phyloP scores from a whole-genome alignment of 2,113 vertebrate genomes.

The Zeus faber region DNA sequence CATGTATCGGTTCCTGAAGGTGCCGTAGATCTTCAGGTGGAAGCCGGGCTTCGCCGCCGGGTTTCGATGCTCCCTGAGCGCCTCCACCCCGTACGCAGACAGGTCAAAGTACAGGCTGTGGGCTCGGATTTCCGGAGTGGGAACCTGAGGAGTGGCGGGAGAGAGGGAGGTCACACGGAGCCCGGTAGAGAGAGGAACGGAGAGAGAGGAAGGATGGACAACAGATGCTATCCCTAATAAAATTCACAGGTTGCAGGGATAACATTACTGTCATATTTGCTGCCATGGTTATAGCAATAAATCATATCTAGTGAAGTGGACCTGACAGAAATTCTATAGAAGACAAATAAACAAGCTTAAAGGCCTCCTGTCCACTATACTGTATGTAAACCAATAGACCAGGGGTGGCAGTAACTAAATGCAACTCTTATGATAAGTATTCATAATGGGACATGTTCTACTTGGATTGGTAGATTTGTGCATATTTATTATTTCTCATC shows the following conservation, averaged over 20 bases:
- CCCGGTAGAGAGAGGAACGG: neutral
- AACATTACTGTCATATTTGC: slow-evolving; percentile 10
- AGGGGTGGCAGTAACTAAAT: too few species aligned
- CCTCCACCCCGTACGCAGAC: slow-evolving; percentile 78
- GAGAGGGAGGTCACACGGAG: too few species aligned
- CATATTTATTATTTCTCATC: too few species aligned
- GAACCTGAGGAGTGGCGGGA: slow-evolving; percentile 60
- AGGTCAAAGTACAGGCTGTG: slow-evolving; percentile 80
- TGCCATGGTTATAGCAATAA: neutral
- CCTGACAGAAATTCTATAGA: too few species aligned
- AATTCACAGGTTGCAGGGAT: neutral
- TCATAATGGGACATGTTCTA: too few species aligned
- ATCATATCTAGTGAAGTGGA: neutral
- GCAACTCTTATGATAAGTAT: too few species aligned
- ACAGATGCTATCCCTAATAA: slow-evolving; percentile 3
- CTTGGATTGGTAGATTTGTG: too few species aligned
- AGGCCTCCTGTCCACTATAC: too few species aligned
- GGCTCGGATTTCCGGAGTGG: slow-evolving; percentile 78
- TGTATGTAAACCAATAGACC: too few species aligned
- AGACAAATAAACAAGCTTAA: too few species aligned
- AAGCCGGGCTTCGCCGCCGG: slow-evolving; percentile 66
- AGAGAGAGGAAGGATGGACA: neutral
- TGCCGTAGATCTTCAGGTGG: slow-evolving; percentile 81
- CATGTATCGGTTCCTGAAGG: slow-evolving; percentile 78
- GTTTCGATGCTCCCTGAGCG: slow-evolving; percentile 60